These are phyloP conservation scores for Bombus balteatus DNA, from an alignment of 1,140 invertebrate species.

Conservation along the genomic window DNA sequence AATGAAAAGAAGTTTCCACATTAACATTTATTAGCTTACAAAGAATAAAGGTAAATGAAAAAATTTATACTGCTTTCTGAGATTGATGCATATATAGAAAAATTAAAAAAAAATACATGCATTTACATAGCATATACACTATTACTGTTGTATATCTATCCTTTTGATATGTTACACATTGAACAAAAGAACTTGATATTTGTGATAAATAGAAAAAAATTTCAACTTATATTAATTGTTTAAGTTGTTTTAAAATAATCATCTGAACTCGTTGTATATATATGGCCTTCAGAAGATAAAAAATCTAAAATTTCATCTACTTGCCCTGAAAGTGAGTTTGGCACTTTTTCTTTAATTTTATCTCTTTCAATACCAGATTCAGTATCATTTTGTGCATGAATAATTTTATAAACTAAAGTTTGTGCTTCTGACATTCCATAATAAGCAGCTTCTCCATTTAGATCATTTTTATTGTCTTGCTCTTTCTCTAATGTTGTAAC, in stretches of 20 bases:
- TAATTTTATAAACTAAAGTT: conserved; percentile 73
- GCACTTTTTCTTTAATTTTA: conserved; percentile 67
- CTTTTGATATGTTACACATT: neutral
- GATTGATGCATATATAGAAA: neutral
- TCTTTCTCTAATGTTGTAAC: neutral
- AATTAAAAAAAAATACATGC: neutral
- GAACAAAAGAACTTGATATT: neutral
- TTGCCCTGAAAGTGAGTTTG: conserved; percentile 54
- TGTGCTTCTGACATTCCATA: conserved; percentile 70
- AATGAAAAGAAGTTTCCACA: neutral
- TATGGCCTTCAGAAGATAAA: conserved; percentile 79
- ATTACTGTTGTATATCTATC: neutral
- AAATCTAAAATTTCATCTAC: conserved; percentile 79
- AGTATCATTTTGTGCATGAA: conserved; percentile 65
- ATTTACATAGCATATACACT: too few species aligned
- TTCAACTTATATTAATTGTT: conserved; percentile 15
- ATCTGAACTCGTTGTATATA: conserved; percentile 80
- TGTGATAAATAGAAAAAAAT: neutral
- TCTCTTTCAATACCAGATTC: conserved; percentile 76
- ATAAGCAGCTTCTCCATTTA: neutral
- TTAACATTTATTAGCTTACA: neutral
- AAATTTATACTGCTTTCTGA: neutral
- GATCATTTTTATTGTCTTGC: neutral
- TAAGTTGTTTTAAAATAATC: conserved; percentile 80
- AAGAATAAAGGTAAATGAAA: neutral